A percentile compares a stretch with the other conserved stretches of the same genome.
These are phyloP conservation scores for Noturus placidus DNA, from an alignment of 2,113 vertebrate genomes.

Conservation along the genomic window DNA sequence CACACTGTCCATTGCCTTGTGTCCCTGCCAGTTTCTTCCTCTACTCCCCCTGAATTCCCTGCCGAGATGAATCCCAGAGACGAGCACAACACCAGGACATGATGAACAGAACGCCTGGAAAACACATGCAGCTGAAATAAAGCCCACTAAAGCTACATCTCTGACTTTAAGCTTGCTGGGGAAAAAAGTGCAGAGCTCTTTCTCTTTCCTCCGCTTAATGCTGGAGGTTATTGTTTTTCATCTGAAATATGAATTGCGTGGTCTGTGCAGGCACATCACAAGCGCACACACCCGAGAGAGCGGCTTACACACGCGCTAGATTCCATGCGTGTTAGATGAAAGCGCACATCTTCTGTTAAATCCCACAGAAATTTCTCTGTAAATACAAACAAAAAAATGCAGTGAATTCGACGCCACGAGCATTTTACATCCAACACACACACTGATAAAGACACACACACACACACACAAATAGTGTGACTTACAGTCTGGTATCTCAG, in stretches of 20 bases:
- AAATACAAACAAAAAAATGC: background rate
- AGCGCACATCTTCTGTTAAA: constrained; percentile 5
- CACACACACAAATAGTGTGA: background rate
- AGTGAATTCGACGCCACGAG: background rate
- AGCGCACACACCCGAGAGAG: background rate
- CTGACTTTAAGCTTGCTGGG: background rate
- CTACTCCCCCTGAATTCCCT: background rate
- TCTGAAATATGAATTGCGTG: background rate
- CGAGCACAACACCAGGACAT: background rate
- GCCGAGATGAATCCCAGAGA: background rate
- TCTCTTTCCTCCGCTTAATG: background rate
- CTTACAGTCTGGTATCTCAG: constrained; percentile 36
- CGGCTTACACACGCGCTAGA: background rate
- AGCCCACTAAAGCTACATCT: background rate
- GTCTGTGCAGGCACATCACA: background rate
- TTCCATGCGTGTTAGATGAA: background rate
- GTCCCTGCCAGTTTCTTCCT: background rate
- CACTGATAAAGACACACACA: constrained; percentile 25
- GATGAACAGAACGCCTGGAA: background rate
- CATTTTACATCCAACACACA: background rate
- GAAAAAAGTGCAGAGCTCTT: background rate
- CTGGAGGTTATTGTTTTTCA: background rate
- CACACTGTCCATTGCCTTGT: too few relatives aligned
- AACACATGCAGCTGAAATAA: background rate
- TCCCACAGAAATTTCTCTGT: constrained; percentile 5